phyloP scores from a whole-genome alignment of 2,888 invertebrate genomes.

The Lamellibrachia columna region DNA sequence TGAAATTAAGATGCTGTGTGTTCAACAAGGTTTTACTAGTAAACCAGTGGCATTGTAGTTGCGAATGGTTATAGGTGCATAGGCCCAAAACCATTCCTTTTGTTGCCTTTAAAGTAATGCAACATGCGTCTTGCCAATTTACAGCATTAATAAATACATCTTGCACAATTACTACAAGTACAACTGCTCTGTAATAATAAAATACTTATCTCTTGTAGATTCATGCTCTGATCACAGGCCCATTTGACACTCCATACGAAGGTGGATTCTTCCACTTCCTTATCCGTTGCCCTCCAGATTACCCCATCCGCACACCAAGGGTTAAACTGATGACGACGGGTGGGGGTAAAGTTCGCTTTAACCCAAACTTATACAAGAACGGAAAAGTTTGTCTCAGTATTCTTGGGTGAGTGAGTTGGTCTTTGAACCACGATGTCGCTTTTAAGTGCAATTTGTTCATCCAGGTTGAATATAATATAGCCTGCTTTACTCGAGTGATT shows the following conservation, averaged over 20 bases:
- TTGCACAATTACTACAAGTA: background rate
- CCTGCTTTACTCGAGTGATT: no score
- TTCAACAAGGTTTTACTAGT: no score
- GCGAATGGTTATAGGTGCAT: no score
- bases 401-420: slow-evolving; percentile 66
- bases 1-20: no score
- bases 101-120: no score
- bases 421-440: background rate
- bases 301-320: slow-evolving; percentile 71
- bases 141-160: no score
- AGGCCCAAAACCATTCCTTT: no score
- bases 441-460: background rate
- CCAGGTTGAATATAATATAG: background rate
- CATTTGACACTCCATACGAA: slow-evolving; percentile 74
- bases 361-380: slow-evolving; percentile 73
- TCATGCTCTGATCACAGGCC: slow-evolving; percentile 72
- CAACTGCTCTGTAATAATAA: background rate
- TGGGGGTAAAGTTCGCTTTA: slow-evolving; percentile 72
- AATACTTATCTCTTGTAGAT: slow-evolving; percentile 53
- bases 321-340: slow-evolving; percentile 73
- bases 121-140: no score
- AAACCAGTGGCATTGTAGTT: no score
- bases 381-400: slow-evolving; percentile 73
- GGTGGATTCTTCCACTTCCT: slow-evolving; percentile 68
- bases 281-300: slow-evolving; percentile 70